These are phyloP conservation scores for Holocentrus rufus DNA, from an alignment of 2,797 vertebrate genomes.

Conservation along the genomic window DNA sequence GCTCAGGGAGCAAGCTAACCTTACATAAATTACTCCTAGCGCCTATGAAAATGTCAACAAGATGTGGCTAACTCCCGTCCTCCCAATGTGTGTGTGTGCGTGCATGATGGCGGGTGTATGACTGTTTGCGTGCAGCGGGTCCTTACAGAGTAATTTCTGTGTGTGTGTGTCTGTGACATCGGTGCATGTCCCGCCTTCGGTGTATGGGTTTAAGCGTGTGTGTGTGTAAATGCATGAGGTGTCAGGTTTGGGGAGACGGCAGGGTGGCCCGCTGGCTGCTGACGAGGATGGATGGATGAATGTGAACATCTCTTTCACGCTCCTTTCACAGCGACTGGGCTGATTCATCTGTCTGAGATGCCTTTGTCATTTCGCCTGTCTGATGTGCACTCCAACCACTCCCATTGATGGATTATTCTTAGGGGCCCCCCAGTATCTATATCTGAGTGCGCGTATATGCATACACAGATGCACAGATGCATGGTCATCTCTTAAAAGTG, in stretches of 20 bases:
- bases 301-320: conserved; percentile 74
- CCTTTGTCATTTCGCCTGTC: conserved; percentile 62
- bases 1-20: conserved; percentile 75
- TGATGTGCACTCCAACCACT: conserved; percentile 42
- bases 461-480: no score
- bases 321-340: conserved; percentile 65
- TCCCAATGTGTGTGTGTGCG: conserved; percentile 15
- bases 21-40: conserved; percentile 78
- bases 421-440: conserved; percentile 6
- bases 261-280: conserved; percentile 40
- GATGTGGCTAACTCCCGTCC: conserved; percentile 56
- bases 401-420: conserved; percentile 64
- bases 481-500: conserved; percentile 27
- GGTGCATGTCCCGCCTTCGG: neutral
- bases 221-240: conserved; percentile 29
- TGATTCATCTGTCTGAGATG: conserved; percentile 68
- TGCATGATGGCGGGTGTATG: neutral
- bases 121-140: neutral
- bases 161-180: conserved; percentile 24
- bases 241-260: conserved; percentile 28
- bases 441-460: neutral
- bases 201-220: neutral
- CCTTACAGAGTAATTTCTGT: conserved; percentile 13
- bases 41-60: conserved; percentile 81
- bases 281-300: conserved; percentile 76